A percentile compares a stretch with the other conserved stretches of the same genome.
These are phyloP conservation scores for Globodera ellingtonae DNA, from an alignment of 1,140 invertebrate species.

Conservation along the genomic window DNA sequence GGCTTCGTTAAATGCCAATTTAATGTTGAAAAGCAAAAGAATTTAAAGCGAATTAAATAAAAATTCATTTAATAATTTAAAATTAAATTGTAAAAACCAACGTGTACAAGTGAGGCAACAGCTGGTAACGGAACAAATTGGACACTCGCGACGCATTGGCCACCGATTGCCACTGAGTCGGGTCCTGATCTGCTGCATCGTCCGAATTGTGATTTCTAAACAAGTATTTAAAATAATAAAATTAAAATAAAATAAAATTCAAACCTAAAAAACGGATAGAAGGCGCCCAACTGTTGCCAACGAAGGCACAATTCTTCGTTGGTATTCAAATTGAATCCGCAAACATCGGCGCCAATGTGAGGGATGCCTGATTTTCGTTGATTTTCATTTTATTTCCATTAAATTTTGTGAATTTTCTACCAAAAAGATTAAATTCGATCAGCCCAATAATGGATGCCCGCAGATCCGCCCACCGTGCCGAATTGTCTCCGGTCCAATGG, in stretches of 20 bases:
- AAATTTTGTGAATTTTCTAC: slow-evolving; percentile 58
- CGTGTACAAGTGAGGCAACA: slow-evolving; percentile 64
- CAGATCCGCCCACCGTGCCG: slow-evolving; percentile 68
- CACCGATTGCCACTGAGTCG: slow-evolving; percentile 59
- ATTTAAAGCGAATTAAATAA: too few species aligned
- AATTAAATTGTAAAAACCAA: slow-evolving; percentile 3
- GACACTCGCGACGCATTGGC: slow-evolving; percentile 57
- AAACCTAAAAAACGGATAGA: slow-evolving; percentile 48
- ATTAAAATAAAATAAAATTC: background rate
- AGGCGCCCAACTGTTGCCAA: slow-evolving; percentile 59
- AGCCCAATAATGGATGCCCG: slow-evolving; percentile 66
- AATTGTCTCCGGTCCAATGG: slow-evolving; percentile 85
- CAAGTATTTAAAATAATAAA: slow-evolving; percentile 13
- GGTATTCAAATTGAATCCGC: slow-evolving; percentile 65
- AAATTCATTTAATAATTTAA: too few species aligned
- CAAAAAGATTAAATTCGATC: slow-evolving; percentile 78
- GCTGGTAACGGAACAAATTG: slow-evolving; percentile 61
- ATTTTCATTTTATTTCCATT: too few species aligned
- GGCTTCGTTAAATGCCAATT: background rate
- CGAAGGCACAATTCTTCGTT: slow-evolving; percentile 65
- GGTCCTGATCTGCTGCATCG: slow-evolving; percentile 51
- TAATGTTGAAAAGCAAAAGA: too few species aligned
- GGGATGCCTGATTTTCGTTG: slow-evolving; percentile 61
- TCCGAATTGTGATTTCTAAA: slow-evolving; percentile 59
- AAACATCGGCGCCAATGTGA: slow-evolving; percentile 65